Conservation (phyloP, 2,888 invertebrate genomes). For the Oeneis ivallda region DNA sequence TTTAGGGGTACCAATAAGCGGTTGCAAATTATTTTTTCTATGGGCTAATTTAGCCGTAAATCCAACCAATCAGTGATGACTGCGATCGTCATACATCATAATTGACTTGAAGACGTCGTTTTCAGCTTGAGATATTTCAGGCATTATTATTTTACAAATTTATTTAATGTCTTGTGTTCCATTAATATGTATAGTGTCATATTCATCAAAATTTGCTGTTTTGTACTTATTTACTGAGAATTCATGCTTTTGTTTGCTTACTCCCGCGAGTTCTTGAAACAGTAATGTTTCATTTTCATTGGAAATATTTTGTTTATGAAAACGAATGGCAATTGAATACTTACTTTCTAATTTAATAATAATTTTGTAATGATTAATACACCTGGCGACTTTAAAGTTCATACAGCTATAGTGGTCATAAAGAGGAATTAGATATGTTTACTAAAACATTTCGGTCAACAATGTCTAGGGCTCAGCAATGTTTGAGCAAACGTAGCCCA, state of each 20-base stretch:
- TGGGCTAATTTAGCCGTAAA: too few relatives aligned
- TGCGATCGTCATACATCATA: too few relatives aligned
- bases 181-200: slow-evolving; percentile 25
- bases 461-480: slow-evolving; percentile 18
- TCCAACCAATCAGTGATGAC: too few relatives aligned
- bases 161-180: background rate
- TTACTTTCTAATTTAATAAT: too few relatives aligned
- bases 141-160: background rate
- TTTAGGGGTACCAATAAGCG: too few relatives aligned
- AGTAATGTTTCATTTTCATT: slow-evolving; percentile 17
- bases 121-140: background rate
- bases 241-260: slow-evolving; percentile 8
- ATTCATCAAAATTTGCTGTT: slow-evolving; percentile 12
- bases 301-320: background rate
- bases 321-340: background rate
- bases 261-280: slow-evolving; percentile 26
- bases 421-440: background rate
- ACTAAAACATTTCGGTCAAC: background rate
- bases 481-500: slow-evolving; percentile 16
- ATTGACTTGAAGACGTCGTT: too few relatives aligned
- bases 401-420: too few relatives aligned
- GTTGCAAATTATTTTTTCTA: too few relatives aligned
- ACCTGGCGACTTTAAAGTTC: too few relatives aligned
- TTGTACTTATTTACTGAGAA: slow-evolving; percentile 12
- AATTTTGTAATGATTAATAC: too few relatives aligned